Evolutionary conservation across 2,888 invertebrate species (phyloP).

Genomic region (Ctena decussata): DNA sequence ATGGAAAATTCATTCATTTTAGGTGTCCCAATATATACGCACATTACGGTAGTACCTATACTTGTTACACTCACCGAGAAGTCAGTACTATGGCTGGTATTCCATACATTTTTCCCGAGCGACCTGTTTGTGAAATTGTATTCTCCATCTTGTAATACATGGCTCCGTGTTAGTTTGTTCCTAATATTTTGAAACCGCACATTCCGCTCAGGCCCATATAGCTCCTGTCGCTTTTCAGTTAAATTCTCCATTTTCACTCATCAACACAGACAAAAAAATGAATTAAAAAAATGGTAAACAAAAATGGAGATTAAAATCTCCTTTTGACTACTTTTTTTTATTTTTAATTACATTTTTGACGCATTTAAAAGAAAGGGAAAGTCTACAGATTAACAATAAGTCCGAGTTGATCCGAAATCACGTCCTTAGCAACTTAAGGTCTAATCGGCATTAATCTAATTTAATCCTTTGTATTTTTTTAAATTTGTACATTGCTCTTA

Average conservation of each 20-base stretch:
- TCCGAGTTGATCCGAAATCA: constrained; percentile 43
- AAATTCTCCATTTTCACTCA: constrained; percentile 36
- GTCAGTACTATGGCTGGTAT: constrained; percentile 73
- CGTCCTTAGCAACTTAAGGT: constrained; percentile 60
- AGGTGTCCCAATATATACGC: too few relatives aligned
- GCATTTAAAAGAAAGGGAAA: neutral
- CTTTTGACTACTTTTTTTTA: neutral
- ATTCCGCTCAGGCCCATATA: constrained; percentile 75
- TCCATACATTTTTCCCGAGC: constrained; percentile 72
- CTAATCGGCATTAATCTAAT: constrained; percentile 28
- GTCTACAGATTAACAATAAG: constrained; percentile 14
- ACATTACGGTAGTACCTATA: too few relatives aligned
- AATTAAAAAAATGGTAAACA: too few relatives aligned
- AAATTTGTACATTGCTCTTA: neutral
- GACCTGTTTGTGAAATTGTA: constrained; percentile 77
- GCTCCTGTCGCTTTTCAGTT: constrained; percentile 38
- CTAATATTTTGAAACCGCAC: constrained; percentile 66
- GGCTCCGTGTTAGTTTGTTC: constrained; percentile 67
- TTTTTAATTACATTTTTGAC: neutral
- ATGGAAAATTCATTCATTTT: too few relatives aligned
- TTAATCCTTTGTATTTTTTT: neutral
- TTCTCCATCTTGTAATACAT: constrained; percentile 79
- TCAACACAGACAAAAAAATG: neutral
- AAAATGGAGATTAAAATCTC: neutral
- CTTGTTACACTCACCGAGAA: constrained; percentile 75